Percentiles rank a stretch among this genome's conserved stretches.
Conservation (phyloP, 2,888 invertebrate genomes). For the Meta bourneti region DNA sequence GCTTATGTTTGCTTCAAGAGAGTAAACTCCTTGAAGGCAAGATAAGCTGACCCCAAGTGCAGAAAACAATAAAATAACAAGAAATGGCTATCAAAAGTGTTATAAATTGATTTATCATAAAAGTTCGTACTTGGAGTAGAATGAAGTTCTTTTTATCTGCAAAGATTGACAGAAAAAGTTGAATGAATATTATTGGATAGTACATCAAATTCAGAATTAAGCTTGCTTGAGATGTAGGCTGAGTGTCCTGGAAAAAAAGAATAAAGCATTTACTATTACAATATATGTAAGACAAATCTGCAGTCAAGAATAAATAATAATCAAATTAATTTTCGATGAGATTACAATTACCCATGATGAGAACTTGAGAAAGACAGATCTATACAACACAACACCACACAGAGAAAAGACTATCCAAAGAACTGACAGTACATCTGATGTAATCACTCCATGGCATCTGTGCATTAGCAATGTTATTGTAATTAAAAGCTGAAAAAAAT, state of each 20-base stretch:
- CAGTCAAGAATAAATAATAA: neutral
- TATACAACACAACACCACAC: conserved; percentile 24
- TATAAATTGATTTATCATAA: neutral
- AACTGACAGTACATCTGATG: conserved; percentile 26
- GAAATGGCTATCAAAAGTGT: too few species aligned
- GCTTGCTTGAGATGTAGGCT: conserved; percentile 10
- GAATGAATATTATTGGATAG: conserved; percentile 42
- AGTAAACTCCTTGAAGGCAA: neutral
- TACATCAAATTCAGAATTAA: conserved; percentile 33
- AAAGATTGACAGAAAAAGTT: conserved; percentile 51
- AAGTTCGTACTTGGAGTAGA: conserved; percentile 26
- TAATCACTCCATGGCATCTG: conserved; percentile 7
- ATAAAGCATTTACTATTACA: neutral
- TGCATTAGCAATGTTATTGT: conserved; percentile 11
- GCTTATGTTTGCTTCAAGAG: neutral
- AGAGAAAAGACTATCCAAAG: conserved; percentile 45
- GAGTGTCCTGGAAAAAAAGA: conserved; percentile 19
- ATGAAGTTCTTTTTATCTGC: conserved; percentile 16
- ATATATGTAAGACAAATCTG: neutral
- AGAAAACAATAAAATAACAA: neutral
- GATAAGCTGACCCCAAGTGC: too few species aligned
- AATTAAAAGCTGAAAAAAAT: conserved; percentile 31
- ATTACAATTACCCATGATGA: conserved; percentile 34
- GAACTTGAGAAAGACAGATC: conserved; percentile 33
- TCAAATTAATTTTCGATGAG: neutral